Evolutionary conservation across 2,113 vertebrate species (phyloP).

Genomic region (Aspiorhynchus laticeps): DNA sequence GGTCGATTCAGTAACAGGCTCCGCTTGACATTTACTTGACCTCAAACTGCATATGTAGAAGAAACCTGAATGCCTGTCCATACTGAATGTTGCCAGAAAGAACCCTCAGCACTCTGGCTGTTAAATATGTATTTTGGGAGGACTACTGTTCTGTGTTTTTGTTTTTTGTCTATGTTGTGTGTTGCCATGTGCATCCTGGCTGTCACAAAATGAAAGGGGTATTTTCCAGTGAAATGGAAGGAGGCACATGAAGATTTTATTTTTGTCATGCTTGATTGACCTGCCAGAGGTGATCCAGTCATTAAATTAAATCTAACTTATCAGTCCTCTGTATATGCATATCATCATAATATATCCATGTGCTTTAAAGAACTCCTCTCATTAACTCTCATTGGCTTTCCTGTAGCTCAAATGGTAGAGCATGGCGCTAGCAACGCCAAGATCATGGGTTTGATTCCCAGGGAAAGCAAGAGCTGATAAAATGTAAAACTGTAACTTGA

Average conservation of each 20-base stretch:
- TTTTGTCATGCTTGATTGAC: neutral
- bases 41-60: neutral
- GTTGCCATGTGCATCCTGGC: neutral
- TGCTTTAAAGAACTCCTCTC: neutral
- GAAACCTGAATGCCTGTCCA: slow-evolving; percentile 36
- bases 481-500: too few relatives aligned
- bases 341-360: slow-evolving; percentile 6
- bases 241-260: neutral
- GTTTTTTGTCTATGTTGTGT: neutral
- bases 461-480: too few relatives aligned
- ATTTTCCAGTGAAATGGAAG: neutral
- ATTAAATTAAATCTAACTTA: neutral
- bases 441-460: too few relatives aligned
- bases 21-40: slow-evolving; percentile 24
- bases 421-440: too few relatives aligned
- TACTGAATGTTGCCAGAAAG: slow-evolving; percentile 18
- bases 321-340: slow-evolving; percentile 9
- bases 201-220: neutral
- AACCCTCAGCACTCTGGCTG: slow-evolving; percentile 17
- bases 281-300: neutral
- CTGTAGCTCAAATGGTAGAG: too few relatives aligned
- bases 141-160: neutral
- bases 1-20: neutral
- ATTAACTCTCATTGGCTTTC: too few relatives aligned
- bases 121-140: neutral